Evolutionary conservation across 2,888 invertebrate genomes (phyloP).

Genomic region (Teinopalpus imperialis): DNA sequence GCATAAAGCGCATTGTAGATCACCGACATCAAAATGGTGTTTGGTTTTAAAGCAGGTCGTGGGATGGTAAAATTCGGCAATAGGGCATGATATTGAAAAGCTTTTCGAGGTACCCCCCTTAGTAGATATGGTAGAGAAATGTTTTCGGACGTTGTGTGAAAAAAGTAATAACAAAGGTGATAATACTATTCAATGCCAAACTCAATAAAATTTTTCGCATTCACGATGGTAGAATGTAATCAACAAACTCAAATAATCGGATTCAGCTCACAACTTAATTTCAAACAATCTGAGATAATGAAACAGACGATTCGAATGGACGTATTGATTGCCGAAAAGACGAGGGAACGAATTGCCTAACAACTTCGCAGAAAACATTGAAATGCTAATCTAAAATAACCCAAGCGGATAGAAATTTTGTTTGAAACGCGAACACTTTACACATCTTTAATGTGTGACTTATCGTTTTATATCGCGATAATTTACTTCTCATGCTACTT

Average conservation of each 20-base stretch:
- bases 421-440: background rate
- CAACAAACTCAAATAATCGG: constrained; percentile 17
- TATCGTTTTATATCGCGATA: background rate
- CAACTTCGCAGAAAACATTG: constrained; percentile 18
- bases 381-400: constrained; percentile 1
- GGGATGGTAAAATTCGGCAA: no score
- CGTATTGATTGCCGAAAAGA: constrained; percentile 24
- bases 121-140: no score
- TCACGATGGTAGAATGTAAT: constrained; percentile 11
- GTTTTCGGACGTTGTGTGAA: no score
- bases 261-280: constrained; percentile 18
- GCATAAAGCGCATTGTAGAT: no score
- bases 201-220: background rate
- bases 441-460: background rate
- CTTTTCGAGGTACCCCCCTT: no score
- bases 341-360: constrained; percentile 13
- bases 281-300: constrained; percentile 23
- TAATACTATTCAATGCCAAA: background rate
- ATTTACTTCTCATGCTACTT: background rate
- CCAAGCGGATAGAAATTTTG: background rate
- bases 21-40: no score
- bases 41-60: no score
- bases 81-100: no score
- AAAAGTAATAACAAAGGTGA: no score
- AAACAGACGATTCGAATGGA: constrained; percentile 21